These are phyloP conservation scores for Osmerus eperlanus DNA, from an alignment of 2,113 vertebrate genomes.

Conservation along the genomic window DNA sequence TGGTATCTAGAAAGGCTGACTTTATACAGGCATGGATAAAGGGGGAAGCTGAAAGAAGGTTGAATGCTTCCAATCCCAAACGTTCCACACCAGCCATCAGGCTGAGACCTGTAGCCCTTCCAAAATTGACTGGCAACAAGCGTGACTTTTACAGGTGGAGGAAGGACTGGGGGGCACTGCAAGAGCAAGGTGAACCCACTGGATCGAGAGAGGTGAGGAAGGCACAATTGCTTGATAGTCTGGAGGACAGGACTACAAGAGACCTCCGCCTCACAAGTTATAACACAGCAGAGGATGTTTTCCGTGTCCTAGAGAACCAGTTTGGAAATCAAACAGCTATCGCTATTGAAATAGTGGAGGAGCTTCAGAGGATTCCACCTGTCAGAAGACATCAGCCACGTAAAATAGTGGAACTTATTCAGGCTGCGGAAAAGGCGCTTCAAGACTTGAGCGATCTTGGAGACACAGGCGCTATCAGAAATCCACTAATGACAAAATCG, in stretches of 20 bases:
- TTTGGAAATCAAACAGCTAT: not conserved
- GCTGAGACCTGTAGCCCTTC: too few species aligned
- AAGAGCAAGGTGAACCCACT: too few species aligned
- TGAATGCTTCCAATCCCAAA: too few species aligned
- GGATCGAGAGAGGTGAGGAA: not conserved
- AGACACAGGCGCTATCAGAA: not conserved
- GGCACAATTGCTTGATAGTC: not conserved
- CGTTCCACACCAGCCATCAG: too few species aligned
- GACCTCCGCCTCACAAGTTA: not conserved
- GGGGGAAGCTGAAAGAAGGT: constrained; percentile 11
- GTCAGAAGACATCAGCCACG: not conserved
- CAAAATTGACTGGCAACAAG: too few species aligned
- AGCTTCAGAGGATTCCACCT: not conserved
- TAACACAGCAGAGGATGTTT: not conserved
- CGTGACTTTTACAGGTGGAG: too few species aligned
- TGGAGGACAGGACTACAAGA: not conserved
- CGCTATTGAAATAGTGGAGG: not conserved
- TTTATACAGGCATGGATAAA: constrained; percentile 15
- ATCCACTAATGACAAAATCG: not conserved
- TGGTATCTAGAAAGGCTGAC: constrained; percentile 17
- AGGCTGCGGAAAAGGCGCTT: not conserved
- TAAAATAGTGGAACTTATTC: not conserved
- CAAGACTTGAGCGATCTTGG: not conserved
- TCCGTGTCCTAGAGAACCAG: not conserved
- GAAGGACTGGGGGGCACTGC: too few species aligned